A percentile compares a stretch with the other conserved stretches of the same genome.
phyloP scores from a whole-genome alignment of 2,797 vertebrate genomes.

The Austrolebias charrua region DNA sequence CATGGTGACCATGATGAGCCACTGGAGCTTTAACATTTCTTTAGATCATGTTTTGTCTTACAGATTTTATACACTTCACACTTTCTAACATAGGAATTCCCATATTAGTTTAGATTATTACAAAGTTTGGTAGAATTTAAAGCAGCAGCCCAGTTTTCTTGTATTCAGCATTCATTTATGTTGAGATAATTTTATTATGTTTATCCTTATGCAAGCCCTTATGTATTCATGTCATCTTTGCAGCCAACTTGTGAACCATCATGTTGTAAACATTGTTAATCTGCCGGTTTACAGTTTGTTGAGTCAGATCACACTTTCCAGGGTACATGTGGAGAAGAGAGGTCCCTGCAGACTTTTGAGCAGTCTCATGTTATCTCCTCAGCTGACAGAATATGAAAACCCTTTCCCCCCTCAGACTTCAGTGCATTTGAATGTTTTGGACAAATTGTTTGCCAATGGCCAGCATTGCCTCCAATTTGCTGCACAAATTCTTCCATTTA shows the following conservation, averaged over 20 bases:
- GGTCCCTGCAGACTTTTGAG: constrained; percentile 36
- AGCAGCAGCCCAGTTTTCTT: no score
- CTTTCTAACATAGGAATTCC: no score
- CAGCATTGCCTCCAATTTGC: constrained; percentile 42
- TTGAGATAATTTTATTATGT: constrained; percentile 32
- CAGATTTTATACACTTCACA: no score
- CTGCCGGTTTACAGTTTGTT: constrained; percentile 68
- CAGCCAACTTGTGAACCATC: constrained; percentile 56
- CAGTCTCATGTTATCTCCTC: constrained; percentile 43
- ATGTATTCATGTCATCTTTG: constrained; percentile 48
- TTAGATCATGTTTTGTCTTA: no score
- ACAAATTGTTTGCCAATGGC: constrained; percentile 66
- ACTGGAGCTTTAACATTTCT: no score
- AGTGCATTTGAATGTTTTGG: constrained; percentile 51
- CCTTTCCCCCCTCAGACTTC: constrained; percentile 32
- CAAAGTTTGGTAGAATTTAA: no score
- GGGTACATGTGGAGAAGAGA: constrained; percentile 43
- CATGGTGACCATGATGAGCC: no score
- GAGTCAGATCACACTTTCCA: constrained; percentile 57
- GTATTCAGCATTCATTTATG: no score
- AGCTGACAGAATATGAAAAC: constrained; percentile 47
- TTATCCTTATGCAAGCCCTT: constrained; percentile 25
- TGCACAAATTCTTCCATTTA: constrained; percentile 71
- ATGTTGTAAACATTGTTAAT: constrained; percentile 65
- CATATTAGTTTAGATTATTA: no score